phyloP scores from a whole-genome alignment of 2,113 vertebrate genomes.

The Plectropomus leopardus region DNA sequence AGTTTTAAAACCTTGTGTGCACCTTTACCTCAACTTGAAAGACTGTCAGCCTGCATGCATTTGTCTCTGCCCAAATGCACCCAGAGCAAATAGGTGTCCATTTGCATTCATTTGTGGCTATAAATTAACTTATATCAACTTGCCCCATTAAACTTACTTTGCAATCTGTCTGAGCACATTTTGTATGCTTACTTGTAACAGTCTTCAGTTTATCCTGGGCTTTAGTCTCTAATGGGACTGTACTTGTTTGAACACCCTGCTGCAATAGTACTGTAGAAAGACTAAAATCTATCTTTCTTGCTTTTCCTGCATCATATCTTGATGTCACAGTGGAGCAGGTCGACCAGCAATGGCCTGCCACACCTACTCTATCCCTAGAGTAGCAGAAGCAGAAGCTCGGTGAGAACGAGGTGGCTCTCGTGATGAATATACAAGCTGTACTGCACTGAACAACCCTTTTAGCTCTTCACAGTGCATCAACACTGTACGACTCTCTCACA shows the following conservation, averaged over 20 bases:
- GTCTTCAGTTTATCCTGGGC: not conserved
- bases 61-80: not conserved
- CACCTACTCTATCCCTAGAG: not conserved
- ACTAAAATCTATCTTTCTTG: not conserved
- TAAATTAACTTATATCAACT: constrained; percentile 3
- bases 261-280: not conserved
- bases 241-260: constrained; percentile 12
- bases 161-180: not conserved
- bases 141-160: not conserved
- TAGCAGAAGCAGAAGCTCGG: constrained; percentile 2
- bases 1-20: not conserved
- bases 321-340: constrained; percentile 24
- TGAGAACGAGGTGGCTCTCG: constrained; percentile 24
- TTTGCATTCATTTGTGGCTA: not conserved
- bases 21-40: not conserved
- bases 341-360: constrained; percentile 22
- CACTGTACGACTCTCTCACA: constrained; percentile 1
- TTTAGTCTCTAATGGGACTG: constrained; percentile 3
- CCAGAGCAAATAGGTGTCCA: not conserved
- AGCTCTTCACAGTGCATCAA: constrained; percentile 32
- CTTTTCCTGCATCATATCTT: constrained; percentile 15
- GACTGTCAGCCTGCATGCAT: too few relatives aligned
- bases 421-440: not conserved
- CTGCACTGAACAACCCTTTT: constrained; percentile 12
- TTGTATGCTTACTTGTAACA: not conserved